Base-by-base conservation (phyloP, 2,797 vertebrate genomes). In the Hyperoplus immaculatus region DNA sequence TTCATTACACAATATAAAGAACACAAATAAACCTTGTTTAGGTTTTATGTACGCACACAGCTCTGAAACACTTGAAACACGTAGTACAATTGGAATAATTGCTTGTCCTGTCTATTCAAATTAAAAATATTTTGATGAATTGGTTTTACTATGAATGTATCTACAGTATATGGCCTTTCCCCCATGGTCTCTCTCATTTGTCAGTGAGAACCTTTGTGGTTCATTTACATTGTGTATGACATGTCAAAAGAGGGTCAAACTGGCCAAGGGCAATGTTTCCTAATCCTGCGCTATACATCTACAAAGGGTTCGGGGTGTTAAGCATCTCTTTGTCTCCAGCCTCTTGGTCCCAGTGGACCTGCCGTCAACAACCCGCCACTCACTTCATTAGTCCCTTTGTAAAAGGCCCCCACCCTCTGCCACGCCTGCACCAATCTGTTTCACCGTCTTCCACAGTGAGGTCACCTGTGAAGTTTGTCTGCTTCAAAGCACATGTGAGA, bases 311-410 rank as follows among this genome's bases (percentile, higher is more conserved):
- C 63, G 18, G 50, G 80, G 63, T 83, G 63, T 89, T 92, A 79
- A 89, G 81, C 81, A 86, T 90, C 66, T 81, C 85, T 92, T 90
- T 91, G 88, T 90, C 81, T 88, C 71, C 45, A 9, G 45, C n/a
- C 74, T 79, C 56, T 62, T 69, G 14, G 8, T 86, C 89, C 86
- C 89, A 21, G 53, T 49, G 60, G 84, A 72, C 68, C 60, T 38
- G 15, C 77, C 70, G 21, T 21, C 21, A 39, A 51, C 66, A 53
- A 79, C 77, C 80, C 72, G 49, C 77, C 80, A 60, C 82, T 80
- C 71, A 55, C 66, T 80, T 89, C 85, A 87, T 92, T 88, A 87
- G 76, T 68, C 70, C 50, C 77, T 78, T 75, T 83, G 72, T 81
- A 58, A 56, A 51, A 70, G 51, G 53, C 69, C 63, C 46, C 84